Percentiles rank a stretch among this genome's conserved stretches.
Conservation (phyloP, 2,797 vertebrate species). For the Dermochelys coriacea region DNA sequence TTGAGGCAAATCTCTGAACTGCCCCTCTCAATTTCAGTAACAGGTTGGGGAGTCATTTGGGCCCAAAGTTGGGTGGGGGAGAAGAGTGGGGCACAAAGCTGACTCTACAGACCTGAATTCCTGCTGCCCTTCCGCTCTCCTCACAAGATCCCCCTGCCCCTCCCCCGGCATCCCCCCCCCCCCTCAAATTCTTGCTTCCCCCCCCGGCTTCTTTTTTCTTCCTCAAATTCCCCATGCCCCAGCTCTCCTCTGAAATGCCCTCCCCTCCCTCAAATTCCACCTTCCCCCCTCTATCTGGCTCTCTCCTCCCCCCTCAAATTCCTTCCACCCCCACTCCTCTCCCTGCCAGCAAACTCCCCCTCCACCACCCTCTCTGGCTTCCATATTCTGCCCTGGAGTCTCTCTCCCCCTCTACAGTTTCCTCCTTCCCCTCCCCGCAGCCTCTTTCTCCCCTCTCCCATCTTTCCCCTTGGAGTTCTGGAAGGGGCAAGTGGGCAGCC, state of each 20-base stretch:
- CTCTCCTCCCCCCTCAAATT: not conserved
- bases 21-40: not conserved
- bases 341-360: not conserved
- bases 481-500: not conserved
- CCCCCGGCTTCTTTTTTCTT: not conserved
- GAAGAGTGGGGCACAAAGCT: not conserved
- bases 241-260: not conserved
- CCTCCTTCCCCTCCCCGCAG: not conserved
- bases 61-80: not conserved
- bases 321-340: not conserved
- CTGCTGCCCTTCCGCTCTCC: not conserved
- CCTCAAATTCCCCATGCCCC: not conserved
- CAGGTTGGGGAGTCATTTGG: not conserved
- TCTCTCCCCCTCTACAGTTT: not conserved
- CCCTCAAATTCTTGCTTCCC: not conserved
- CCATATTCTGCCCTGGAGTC: not conserved
- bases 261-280: not conserved
- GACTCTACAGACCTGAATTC: not conserved
- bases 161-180: not conserved
- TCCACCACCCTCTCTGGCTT: not conserved
- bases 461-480: not conserved
- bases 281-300: not conserved
- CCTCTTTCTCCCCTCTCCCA: not conserved
- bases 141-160: not conserved
- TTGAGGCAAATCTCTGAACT: not conserved